These are phyloP conservation scores for Anoplius nigerrimus DNA, from an alignment of 2,888 invertebrate species.

Conservation along the genomic window DNA sequence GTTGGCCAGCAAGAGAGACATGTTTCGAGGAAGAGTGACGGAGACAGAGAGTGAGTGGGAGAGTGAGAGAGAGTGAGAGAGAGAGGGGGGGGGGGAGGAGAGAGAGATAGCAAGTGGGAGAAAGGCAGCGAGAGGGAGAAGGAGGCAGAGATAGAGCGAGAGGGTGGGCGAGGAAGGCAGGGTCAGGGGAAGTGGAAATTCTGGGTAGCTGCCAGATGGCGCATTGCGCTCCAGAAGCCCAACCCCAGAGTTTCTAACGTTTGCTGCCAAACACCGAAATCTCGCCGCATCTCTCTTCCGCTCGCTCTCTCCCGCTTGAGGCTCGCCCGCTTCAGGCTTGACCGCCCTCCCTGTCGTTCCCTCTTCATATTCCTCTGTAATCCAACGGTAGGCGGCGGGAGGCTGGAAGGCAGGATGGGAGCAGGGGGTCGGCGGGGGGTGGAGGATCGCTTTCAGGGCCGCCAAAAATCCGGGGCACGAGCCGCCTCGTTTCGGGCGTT, in stretches of 20 bases:
- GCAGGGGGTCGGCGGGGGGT: conserved; percentile 6
- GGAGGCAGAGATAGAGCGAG: conserved; percentile 3
- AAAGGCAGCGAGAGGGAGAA: conserved; percentile 25
- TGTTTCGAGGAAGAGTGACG: conserved; percentile 4
- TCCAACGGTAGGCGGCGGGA: conserved; percentile 11
- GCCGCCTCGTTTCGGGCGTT: conserved; percentile 11
- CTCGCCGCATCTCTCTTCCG: conserved; percentile 6
- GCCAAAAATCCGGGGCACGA: conserved; percentile 38
- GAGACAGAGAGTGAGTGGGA: conserved; percentile 2
- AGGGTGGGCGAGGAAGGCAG: conserved; percentile 19
- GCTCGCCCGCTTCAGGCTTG: not conserved
- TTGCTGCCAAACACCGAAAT: conserved; percentile 54
- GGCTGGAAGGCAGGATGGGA: no score
- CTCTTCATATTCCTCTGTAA: conserved; percentile 23
- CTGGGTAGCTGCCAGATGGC: conserved; percentile 64
- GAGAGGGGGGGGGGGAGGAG: conserved; percentile 8
- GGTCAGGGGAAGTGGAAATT: conserved; percentile 45
- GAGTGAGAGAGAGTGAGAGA: conserved; percentile 4
- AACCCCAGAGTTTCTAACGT: conserved; percentile 51
- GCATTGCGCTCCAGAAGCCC: conserved; percentile 60
- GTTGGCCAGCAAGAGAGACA: not conserved
- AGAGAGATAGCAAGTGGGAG: conserved; percentile 22
- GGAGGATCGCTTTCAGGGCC: conserved; percentile 26
- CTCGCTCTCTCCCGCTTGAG: not conserved
- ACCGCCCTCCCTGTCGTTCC: not conserved